Evolutionary conservation across 2,888 invertebrate genomes (phyloP), one percentile per base, ranked within the genome.

Genomic region (Lochmaea capreae): DNA sequence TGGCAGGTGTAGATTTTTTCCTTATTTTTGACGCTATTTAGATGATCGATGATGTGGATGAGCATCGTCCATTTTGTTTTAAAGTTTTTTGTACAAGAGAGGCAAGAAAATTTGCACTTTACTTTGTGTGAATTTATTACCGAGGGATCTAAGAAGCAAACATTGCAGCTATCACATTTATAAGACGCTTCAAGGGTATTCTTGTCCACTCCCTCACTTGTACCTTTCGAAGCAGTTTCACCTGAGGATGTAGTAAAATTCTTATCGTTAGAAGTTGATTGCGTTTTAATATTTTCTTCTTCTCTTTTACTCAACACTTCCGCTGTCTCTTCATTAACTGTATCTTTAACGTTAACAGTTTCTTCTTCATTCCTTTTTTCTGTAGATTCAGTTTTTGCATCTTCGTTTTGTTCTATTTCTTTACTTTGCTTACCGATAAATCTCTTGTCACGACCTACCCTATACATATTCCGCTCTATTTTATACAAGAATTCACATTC

Each of bases 11-110:
- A 43, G 22, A 16, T 16, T 18, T 62, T n/a, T 3, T 18, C 62
- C 12, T 42, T 16, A 43, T 63, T 10, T 54, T 18, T 33, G 6
- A 42, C 22, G 62, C 59, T 72, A 18, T 73, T 73, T 65, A 71
- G 72, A 49, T 77, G 75, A 46, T 76, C 72, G 12, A 74, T 46
- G 11, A 75, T 68, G 62, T 77, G 77, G 10, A 72, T 62, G 1
- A 69, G 71, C 33, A 74, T 76, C 0, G 70, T 71, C 54, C 66
- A 49, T 14, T 72, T 43, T 3, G 75, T 70, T 18, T 77, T 72
- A 46, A 73, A 77, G 11, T 46, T 66, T 54, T 62, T 61, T 3
- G 18, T 22, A 46, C 77, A 77, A 18, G 49, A 49, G 8, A 58
- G 33, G 33, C 75, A 77, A 18, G 62, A 26, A 58, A 74, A 74